phyloP scores from a whole-genome alignment of 2,797 vertebrate genomes.

The Pantherophis alleghaniensis region DNA sequence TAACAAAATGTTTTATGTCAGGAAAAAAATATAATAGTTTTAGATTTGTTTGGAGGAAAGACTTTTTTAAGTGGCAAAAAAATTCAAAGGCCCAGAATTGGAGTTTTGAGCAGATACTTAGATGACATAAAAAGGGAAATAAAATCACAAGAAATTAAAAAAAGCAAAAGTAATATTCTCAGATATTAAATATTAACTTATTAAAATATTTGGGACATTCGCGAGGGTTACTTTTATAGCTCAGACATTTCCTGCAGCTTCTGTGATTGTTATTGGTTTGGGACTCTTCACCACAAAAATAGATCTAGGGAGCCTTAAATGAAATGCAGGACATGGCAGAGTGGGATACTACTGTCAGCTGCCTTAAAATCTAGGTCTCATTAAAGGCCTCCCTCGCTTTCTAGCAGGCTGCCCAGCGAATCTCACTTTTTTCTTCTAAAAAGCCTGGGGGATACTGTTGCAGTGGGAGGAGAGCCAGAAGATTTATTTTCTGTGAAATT shows the following conservation, averaged over 20 bases:
- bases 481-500: background rate
- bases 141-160: background rate
- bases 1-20: background rate
- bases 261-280: background rate
- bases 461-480: background rate
- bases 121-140: background rate
- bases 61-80: background rate
- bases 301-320: background rate
- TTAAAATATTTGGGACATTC: background rate
- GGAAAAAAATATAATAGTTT: background rate
- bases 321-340: background rate
- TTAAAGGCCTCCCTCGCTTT: background rate
- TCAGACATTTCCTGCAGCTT: background rate
- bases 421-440: background rate
- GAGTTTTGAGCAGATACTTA: background rate
- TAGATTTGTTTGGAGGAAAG: background rate
- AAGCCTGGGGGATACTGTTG: background rate
- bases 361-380: background rate
- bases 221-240: background rate
- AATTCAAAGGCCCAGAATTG: background rate
- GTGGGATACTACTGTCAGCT: background rate
- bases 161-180: background rate
- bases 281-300: background rate
- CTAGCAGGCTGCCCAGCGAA: background rate
- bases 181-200: background rate